A percentile compares a stretch with the other conserved stretches of the same genome.
phyloP scores from a whole-genome alignment of 2,797 vertebrate genomes.

The Gambusia yucatana region DNA sequence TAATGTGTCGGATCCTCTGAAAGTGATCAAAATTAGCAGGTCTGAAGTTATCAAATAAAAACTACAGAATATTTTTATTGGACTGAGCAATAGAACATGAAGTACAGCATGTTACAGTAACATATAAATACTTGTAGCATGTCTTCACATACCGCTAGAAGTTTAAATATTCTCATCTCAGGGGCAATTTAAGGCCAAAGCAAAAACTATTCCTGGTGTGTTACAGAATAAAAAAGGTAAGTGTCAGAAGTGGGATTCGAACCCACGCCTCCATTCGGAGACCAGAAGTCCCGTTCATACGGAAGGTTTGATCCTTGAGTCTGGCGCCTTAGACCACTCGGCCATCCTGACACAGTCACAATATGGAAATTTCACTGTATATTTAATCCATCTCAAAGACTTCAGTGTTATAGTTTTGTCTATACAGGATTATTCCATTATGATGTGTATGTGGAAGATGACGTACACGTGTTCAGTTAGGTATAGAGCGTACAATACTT shows the following conservation, averaged over 20 bases:
- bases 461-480: background rate
- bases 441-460: background rate
- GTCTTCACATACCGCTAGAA: too few species aligned
- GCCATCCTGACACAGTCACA: conserved; percentile 81
- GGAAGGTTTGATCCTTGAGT: conserved; percentile 82
- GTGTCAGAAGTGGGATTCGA: conserved; percentile 88
- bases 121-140: too few species aligned
- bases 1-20: too few species aligned
- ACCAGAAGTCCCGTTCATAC: conserved; percentile 76
- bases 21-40: too few species aligned
- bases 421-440: background rate
- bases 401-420: fast-evolving
- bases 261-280: conserved; percentile 88
- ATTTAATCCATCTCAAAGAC: background rate
- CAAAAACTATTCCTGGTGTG: background rate
- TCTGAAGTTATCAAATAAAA: too few species aligned
- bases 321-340: conserved; percentile 89
- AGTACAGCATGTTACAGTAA: too few species aligned
- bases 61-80: background rate
- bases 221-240: fast-evolving
- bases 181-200: background rate
- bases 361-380: fast-evolving
- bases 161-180: background rate
- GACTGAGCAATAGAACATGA: background rate
- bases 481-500: background rate